These are phyloP conservation scores for Pleuronectes platessa DNA, from an alignment of 2,113 vertebrate genomes.

Conservation along the genomic window DNA sequence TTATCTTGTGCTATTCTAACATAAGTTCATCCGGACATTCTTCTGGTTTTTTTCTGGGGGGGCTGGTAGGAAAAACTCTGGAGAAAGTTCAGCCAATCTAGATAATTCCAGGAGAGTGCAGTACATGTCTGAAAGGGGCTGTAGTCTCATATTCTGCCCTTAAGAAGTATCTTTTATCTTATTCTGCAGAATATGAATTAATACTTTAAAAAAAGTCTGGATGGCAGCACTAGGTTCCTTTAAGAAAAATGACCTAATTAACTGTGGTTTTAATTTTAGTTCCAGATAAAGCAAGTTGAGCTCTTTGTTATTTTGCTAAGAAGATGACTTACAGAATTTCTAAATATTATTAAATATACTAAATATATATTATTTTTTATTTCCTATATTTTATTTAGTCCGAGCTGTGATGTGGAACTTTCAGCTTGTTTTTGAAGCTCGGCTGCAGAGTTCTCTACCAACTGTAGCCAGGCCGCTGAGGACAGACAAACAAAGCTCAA, in stretches of 20 bases:
- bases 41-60: no score
- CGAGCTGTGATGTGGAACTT: neutral
- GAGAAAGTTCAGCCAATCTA: no score
- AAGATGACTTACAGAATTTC: neutral
- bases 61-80: no score
- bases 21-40: no score
- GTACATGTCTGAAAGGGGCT: no score
- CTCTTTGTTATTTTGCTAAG: neutral
- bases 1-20: no score
- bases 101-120: no score
- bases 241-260: neutral
- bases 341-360: neutral
- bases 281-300: neutral
- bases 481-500: no score
- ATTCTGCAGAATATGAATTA: neutral
- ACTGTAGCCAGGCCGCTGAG: neutral
- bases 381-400: neutral
- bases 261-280: no score
- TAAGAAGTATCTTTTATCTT: neutral
- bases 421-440: neutral
- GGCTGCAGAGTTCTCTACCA: neutral
- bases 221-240: neutral
- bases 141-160: neutral
- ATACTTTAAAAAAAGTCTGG: neutral
- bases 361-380: no score